Evolutionary conservation across 2,113 vertebrate species (phyloP), one percentile per base, ranked within the genome.

Genomic region (Brachyhypopomus occidentalis): DNA sequence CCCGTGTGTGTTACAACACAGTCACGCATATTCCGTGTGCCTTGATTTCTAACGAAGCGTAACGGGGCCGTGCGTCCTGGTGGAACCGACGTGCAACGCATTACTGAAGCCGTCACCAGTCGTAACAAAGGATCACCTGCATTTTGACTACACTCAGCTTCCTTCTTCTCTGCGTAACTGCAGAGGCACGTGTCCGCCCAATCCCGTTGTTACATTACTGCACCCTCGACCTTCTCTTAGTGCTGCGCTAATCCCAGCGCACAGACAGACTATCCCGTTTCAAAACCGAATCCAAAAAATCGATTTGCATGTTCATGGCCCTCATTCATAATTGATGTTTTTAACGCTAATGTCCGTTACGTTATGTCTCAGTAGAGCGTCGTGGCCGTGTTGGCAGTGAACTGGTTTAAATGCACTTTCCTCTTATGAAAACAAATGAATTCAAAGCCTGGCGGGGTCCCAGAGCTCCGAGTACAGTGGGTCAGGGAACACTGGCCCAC

Each of bases 321-420:
- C 67, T 73, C 81, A 83, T 86, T 86, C 62, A 83, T 86, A 81
- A 86, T 86, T 83, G 81, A 86, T 83, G 73, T 70, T 81, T 76
- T 80, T 72, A 86, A 38, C 6, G n/a, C 72, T 67, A 52, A 9
- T 52, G 60, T 60, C 64, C 55, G 84, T 59, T 79, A 72, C 78
- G 30, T 70, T 77, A 72, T 7, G 25, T 27, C 77, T 70, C 36
- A 45, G 38, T 36, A 79, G 62, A 85, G 84, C 59, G 2, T 34
- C 48, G 75, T 52, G 76, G 30, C 59, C 45, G 63, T 63, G 20
- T 55, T 72, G 67, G 56, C 48, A 59, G 67, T 55, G 66, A 85
- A 72, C 63, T 71, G 63, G 59, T 73, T 83, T 83, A 72, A 83
- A 80, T 73, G 67, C 69, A 79, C 62, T 58, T 59, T 58, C 72